Evolutionary conservation across 1,140 invertebrate genomes (phyloP), one percentile per base, ranked within the genome.

Genomic region (Caenorhabditis tropicalis): DNA sequence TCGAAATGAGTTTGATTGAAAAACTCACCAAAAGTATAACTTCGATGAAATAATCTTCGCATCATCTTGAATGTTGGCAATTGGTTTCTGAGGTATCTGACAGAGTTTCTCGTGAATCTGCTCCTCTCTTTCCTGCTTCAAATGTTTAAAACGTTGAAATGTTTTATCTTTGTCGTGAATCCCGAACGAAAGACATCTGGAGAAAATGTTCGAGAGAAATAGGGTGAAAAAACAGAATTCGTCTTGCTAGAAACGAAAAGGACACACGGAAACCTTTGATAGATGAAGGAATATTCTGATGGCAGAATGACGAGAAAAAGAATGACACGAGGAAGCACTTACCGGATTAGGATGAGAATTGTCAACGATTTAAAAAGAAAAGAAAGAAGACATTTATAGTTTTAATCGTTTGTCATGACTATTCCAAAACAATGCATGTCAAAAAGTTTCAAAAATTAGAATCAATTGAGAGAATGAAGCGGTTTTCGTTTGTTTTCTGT

Each of bases 131-230:
- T 24, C 43, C n/a, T 36, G n/a, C 29, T 31, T 29, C 58, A 27
- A 56, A n/a, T 36, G 36, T 43, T 74, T 74, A 74, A 51, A 65
- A n/a, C 58, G 29, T 12, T 7, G 36, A 36, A n/a, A 43, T 74
- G 36, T 74, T 74, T 74, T 74, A 43, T 74, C 36, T 33, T 43
- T 46, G 19, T 74, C 10, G 33, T 46, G 65, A 74, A 74, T 74
- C 65, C 65, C 65, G 65, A 74, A 36, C n/a, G 33, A 36, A 65
- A 65, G 49, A 51, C 65, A 74, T 74, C 65, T 74, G 65, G 65
- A 74, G 29, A 43, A 43, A 43, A 74, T 27, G 24, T 27, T 43
- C 24, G 33, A 24, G 2, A 12, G n/a, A n/a, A 19, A 43, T 24
- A 43, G 5, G n/a, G 36, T n/a, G 65, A 74, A 12, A 19, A 4